Percentiles rank a stretch among this genome's conserved stretches.
Evolutionary conservation across 1,140 invertebrate species (phyloP).

Genomic region (Agrypnia vestita): DNA sequence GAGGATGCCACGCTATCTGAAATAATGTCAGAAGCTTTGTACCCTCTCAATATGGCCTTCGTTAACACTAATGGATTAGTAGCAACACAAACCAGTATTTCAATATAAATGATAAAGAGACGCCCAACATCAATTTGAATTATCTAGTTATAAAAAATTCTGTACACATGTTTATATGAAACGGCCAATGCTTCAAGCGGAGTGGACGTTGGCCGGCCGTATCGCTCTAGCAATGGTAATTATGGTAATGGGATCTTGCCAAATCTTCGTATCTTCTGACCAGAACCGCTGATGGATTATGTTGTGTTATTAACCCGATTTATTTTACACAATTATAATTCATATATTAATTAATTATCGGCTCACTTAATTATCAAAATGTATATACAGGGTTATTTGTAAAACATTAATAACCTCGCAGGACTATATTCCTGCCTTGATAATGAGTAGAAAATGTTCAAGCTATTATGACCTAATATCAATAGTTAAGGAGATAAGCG

Average conservation of each 20-base stretch:
- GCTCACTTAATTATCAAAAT: too few relatives aligned
- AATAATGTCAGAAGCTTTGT: conserved; percentile 59
- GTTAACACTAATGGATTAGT: conserved; percentile 61
- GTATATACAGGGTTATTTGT: too few relatives aligned
- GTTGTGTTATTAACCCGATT: too few relatives aligned
- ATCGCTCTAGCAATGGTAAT: conserved; percentile 1
- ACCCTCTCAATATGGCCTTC: conserved; percentile 55
- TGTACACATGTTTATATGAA: conserved; percentile 49
- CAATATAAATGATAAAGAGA: conserved; percentile 54
- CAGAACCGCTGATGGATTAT: background rate
- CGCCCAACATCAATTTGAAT: conserved; percentile 54
- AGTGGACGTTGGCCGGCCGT: background rate
- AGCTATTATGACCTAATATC: too few relatives aligned
- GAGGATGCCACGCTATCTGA: conserved; percentile 28
- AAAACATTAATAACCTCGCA: too few relatives aligned
- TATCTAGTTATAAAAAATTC: conserved; percentile 54
- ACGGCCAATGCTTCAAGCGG: conserved; percentile 46
- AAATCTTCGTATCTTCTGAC: background rate
- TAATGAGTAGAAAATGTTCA: too few relatives aligned
- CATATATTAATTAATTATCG: too few relatives aligned
- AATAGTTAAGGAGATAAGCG: too few relatives aligned
- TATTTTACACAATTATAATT: too few relatives aligned
- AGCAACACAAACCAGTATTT: conserved; percentile 58
- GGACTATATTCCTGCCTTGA: too few relatives aligned
- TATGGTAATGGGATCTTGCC: conserved; percentile 19